A percentile compares a stretch with the other conserved stretches of the same genome.
phyloP scores from a whole-genome alignment of 2,113 vertebrate species.

The Hippocampus comes region DNA sequence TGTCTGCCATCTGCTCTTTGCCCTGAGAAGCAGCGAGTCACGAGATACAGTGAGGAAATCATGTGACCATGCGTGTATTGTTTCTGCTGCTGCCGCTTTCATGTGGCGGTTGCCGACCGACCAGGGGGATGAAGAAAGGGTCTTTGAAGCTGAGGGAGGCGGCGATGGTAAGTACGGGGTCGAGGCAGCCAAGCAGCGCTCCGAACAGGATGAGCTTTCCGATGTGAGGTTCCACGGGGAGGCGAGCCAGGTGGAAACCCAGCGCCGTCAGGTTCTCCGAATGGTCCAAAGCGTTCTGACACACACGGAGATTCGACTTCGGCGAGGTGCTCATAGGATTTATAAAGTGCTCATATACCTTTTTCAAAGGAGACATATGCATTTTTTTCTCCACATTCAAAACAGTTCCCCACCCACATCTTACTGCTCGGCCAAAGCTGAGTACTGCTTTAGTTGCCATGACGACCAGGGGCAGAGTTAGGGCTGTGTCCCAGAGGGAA shows the following conservation, averaged over 20 bases:
- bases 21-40: constrained; percentile 70
- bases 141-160: constrained; percentile 98
- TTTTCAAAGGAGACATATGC: too few species aligned
- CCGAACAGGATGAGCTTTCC: constrained; percentile 98
- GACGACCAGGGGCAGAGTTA: too few species aligned
- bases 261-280: constrained; percentile 88
- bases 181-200: constrained; percentile 89
- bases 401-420: too few species aligned
- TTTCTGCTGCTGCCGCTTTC: constrained; percentile 14
- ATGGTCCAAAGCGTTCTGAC: constrained; percentile 88
- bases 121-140: constrained; percentile 96
- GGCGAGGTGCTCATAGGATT: not conserved
- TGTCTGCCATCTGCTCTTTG: constrained; percentile 94
- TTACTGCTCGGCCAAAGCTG: too few species aligned
- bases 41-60: not conserved
- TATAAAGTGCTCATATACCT: not conserved
- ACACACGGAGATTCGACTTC: not conserved
- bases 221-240: constrained; percentile 94
- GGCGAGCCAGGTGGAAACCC: constrained; percentile 87
- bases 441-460: too few species aligned
- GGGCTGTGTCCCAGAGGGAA: too few species aligned
- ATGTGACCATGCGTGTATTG: not conserved
- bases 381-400: too few species aligned
- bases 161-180: constrained; percentile 93
- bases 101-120: constrained; percentile 55